These are phyloP conservation scores for Cettia cetti DNA, from an alignment of 2,113 vertebrate species.

Conservation along the genomic window DNA sequence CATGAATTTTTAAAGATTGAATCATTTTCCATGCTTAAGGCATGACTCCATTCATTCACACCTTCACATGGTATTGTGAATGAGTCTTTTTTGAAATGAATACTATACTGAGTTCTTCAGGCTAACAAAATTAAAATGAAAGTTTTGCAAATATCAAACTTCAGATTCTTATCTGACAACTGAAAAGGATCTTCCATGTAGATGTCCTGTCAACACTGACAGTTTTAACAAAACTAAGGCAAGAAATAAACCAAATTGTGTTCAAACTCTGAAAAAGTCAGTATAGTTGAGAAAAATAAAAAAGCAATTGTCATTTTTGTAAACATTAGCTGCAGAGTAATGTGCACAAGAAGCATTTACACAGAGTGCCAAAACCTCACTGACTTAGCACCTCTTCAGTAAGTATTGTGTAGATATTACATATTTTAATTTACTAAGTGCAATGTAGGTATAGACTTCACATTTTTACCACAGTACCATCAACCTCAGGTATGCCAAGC, in stretches of 20 bases:
- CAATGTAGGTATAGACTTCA: neutral
- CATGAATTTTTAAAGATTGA: neutral
- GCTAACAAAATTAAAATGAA: neutral
- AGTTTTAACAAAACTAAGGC: neutral
- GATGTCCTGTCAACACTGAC: neutral
- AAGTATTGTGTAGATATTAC: neutral
- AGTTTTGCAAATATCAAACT: neutral
- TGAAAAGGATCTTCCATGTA: rapidly evolving
- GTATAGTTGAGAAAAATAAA: neutral
- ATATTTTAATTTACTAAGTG: neutral
- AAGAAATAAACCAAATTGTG: neutral
- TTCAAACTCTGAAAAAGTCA: neutral
- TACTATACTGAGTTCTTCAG: neutral
- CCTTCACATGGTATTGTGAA: neutral
- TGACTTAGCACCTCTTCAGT: neutral
- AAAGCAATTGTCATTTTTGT: neutral
- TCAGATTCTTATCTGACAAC: neutral
- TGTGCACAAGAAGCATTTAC: neutral
- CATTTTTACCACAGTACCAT: neutral
- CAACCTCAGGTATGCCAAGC: neutral
- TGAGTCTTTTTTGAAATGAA: neutral
- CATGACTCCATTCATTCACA: neutral
- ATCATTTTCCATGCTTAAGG: neutral
- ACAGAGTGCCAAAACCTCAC: neutral
- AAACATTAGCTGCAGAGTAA: neutral